These are phyloP conservation scores for Camponotus floridanus DNA, from an alignment of 1,140 invertebrate genomes.

Conservation along the genomic window DNA sequence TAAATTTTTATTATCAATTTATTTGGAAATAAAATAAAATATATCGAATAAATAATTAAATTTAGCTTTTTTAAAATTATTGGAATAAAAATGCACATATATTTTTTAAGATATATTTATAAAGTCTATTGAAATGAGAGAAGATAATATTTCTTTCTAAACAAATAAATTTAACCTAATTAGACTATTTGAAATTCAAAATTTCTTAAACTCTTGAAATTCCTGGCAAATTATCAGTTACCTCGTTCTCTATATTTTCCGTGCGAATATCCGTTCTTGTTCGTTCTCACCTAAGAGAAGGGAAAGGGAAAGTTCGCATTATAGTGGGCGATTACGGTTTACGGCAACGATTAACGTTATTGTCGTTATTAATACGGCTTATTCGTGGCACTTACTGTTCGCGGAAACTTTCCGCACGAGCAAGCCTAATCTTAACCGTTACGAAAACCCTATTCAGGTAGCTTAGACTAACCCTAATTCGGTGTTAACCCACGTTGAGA, in stretches of 20 bases:
- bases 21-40: too few relatives aligned
- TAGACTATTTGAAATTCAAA: background rate
- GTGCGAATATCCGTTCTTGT: background rate
- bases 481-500: conserved; percentile 14
- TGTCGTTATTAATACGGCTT: conserved; percentile 75
- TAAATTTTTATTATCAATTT: too few relatives aligned
- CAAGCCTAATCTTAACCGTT: conserved; percentile 53
- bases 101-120: too few relatives aligned
- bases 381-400: conserved; percentile 16
- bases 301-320: background rate
- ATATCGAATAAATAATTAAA: too few relatives aligned
- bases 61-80: too few relatives aligned
- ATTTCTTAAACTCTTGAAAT: background rate
- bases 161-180: background rate
- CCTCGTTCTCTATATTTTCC: background rate
- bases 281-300: background rate
- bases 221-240: background rate
- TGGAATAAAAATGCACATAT: too few relatives aligned
- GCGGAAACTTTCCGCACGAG: conserved; percentile 51
- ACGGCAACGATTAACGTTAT: conserved; percentile 70
- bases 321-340: conserved; percentile 62
- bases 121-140: background rate
- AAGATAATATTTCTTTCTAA: background rate
- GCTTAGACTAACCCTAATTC: conserved; percentile 40
- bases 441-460: conserved; percentile 43